Evolutionary conservation across 2,797 vertebrate species (phyloP).

Genomic region (Cottoperca gobio): DNA sequence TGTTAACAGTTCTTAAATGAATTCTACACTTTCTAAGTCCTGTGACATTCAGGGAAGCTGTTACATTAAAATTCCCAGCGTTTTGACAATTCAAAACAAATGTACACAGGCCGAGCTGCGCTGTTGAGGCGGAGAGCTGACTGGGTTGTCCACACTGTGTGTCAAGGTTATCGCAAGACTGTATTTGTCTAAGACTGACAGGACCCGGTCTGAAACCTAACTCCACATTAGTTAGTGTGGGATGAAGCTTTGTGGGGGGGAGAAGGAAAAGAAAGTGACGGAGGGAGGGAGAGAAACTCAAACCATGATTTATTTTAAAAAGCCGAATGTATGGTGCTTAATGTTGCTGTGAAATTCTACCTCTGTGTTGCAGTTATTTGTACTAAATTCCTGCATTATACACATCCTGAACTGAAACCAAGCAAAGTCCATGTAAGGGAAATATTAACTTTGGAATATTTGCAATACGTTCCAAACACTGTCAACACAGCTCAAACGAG

Average conservation of each 20-base stretch:
- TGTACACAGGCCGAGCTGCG: conserved; percentile 45
- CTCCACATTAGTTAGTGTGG: conserved; percentile 44
- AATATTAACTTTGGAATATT: conserved; percentile 59
- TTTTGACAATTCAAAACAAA: conserved; percentile 83
- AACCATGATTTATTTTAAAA: conserved; percentile 60
- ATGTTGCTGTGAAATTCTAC: conserved; percentile 13
- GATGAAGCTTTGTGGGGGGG: conserved; percentile 22
- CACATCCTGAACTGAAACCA: conserved; percentile 46
- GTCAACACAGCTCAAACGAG: conserved; percentile 57
- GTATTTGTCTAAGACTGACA: conserved; percentile 65
- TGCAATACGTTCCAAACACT: conserved; percentile 61
- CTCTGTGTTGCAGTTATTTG: conserved; percentile 39
- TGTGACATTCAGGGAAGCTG: conserved; percentile 71
- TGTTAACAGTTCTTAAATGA: conserved; percentile 78
- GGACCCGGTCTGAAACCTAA: conserved; percentile 60
- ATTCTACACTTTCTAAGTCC: conserved; percentile 74
- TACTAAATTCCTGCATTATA: conserved; percentile 38
- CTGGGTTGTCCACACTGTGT: conserved; percentile 58
- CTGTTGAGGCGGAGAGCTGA: conserved; percentile 45
- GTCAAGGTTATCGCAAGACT: conserved; percentile 76
- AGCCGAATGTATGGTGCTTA: conserved; percentile 29
- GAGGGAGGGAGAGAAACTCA: conserved; percentile 22
- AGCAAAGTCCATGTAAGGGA: conserved; percentile 64
- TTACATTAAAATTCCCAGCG: conserved; percentile 71
- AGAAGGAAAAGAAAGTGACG: conserved; percentile 4